Conservation (phyloP, 2,888 invertebrate species). For the Helleia helle region DNA sequence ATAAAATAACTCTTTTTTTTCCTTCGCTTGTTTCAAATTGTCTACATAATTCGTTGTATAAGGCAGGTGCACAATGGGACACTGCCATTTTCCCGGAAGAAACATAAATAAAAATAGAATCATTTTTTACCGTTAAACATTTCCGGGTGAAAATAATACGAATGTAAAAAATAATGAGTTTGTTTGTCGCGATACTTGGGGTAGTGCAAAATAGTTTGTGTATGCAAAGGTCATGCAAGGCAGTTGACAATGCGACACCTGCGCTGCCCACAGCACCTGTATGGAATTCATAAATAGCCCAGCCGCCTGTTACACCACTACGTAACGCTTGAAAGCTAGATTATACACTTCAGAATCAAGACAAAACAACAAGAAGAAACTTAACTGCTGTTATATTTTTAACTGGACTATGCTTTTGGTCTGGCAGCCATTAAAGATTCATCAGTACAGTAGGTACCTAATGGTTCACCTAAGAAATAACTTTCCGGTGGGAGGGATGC, state of each 20-base stretch:
- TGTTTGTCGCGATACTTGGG: background rate
- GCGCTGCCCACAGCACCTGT: constrained; percentile 51
- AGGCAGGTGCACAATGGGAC: background rate
- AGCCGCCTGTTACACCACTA: constrained; percentile 32
- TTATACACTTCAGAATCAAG: background rate
- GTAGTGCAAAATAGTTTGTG: constrained; percentile 36
- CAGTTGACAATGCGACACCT: constrained; percentile 59
- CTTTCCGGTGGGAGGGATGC: too few relatives aligned
- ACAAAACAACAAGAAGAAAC: too few relatives aligned
- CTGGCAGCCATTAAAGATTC: too few relatives aligned
- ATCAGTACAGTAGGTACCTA: too few relatives aligned
- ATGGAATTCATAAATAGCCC: constrained; percentile 57
- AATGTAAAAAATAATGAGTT: constrained; percentile 3
- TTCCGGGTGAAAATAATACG: constrained; percentile 2
- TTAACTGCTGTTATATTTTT: too few relatives aligned
- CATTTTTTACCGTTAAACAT: constrained; percentile 1
- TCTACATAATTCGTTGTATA: background rate
- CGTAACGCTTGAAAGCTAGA: constrained; percentile 16
- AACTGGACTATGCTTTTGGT: too few relatives aligned
- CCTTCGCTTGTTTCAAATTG: background rate
- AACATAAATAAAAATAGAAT: background rate
- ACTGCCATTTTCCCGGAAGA: background rate
- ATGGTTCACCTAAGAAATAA: too few relatives aligned
- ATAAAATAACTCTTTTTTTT: too few relatives aligned
- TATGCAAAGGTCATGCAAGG: constrained; percentile 58